Evolutionary conservation across 2,888 invertebrate species (phyloP).

Genomic region (Synanthedon vespiformis): DNA sequence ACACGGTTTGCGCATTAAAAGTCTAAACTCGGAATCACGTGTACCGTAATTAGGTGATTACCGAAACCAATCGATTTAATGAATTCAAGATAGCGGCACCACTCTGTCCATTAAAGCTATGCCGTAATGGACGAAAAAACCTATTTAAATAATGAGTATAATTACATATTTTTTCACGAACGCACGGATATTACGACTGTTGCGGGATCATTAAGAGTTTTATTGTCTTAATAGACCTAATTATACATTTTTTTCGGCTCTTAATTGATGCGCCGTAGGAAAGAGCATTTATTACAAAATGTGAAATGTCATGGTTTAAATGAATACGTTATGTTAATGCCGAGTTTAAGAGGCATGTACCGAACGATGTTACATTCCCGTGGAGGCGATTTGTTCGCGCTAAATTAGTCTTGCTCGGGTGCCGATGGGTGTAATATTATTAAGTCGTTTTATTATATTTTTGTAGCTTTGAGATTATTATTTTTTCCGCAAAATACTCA

Average conservation of each 20-base stretch:
- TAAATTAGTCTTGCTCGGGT: conserved; percentile 58
- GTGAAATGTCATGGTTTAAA: conserved; percentile 69
- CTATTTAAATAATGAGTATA: conserved; percentile 70
- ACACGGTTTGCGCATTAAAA: conserved; percentile 68
- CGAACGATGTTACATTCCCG: conserved; percentile 46
- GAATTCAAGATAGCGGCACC: conserved; percentile 62
- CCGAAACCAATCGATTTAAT: conserved; percentile 70
- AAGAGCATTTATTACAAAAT: conserved; percentile 67
- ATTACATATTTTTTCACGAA: conserved; percentile 68
- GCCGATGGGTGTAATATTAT: conserved; percentile 47
- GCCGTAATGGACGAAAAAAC: conserved; percentile 62
- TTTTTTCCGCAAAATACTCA: not conserved
- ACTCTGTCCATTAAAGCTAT: conserved; percentile 58
- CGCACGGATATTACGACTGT: conserved; percentile 63
- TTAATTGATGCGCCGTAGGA: conserved; percentile 66
- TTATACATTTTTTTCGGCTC: conserved; percentile 69
- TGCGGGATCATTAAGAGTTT: conserved; percentile 70
- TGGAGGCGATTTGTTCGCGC: conserved; percentile 59
- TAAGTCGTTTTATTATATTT: conserved; percentile 16
- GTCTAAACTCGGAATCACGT: conserved; percentile 57
- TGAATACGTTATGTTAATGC: conserved; percentile 67
- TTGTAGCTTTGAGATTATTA: not conserved
- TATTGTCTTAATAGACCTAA: conserved; percentile 71
- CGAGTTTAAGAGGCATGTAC: conserved; percentile 55
- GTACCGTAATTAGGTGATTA: conserved; percentile 66